These are phyloP conservation scores for Drosophila mojavensis DNA, from an alignment of 1,140 invertebrate species.

Conservation along the genomic window DNA sequence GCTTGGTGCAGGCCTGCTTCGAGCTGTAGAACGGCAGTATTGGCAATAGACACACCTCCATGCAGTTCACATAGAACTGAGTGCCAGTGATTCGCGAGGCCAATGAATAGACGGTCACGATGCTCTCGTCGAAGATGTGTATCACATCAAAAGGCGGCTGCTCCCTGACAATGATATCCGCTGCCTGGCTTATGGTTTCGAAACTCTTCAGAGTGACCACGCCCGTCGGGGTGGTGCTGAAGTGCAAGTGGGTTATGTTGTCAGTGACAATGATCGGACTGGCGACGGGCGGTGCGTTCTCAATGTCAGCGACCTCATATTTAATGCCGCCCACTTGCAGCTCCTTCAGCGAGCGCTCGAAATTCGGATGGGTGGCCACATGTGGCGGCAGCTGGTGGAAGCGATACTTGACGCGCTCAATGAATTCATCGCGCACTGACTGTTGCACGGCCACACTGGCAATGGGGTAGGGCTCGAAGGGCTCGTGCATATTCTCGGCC, in stretches of 20 bases:
- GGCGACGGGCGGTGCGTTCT: constrained; percentile 54
- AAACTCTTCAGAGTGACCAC: constrained; percentile 52
- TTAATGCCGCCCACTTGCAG: constrained; percentile 25
- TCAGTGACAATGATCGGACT: constrained; percentile 62
- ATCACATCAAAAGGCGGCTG: constrained; percentile 44
- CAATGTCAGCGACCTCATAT: constrained; percentile 48
- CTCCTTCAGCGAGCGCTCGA: constrained; percentile 19
- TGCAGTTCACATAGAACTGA: constrained; percentile 64
- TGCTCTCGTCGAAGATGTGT: constrained; percentile 52
- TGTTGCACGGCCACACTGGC: constrained; percentile 54
- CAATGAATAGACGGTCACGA: constrained; percentile 39
- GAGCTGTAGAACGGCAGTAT: constrained; percentile 41
- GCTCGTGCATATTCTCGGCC: constrained; percentile 63
- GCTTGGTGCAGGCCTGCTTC: constrained; percentile 2
- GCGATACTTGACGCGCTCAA: constrained; percentile 40
- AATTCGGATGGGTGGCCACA: constrained; percentile 61
- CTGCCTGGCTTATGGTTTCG: constrained; percentile 20
- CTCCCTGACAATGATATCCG: constrained; percentile 22
- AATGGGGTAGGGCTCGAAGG: constrained; percentile 53
- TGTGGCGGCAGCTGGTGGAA: constrained; percentile 62
- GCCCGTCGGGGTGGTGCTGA: constrained; percentile 53
- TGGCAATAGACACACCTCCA: constrained; percentile 50
- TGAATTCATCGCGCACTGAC: constrained; percentile 55
- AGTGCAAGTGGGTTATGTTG: constrained; percentile 48
- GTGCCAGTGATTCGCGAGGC: constrained; percentile 25